Evolutionary conservation across 35 echinoderm and acorn worm genomes (phyloP).

Genomic region (Nesometra sesokonis): DNA sequence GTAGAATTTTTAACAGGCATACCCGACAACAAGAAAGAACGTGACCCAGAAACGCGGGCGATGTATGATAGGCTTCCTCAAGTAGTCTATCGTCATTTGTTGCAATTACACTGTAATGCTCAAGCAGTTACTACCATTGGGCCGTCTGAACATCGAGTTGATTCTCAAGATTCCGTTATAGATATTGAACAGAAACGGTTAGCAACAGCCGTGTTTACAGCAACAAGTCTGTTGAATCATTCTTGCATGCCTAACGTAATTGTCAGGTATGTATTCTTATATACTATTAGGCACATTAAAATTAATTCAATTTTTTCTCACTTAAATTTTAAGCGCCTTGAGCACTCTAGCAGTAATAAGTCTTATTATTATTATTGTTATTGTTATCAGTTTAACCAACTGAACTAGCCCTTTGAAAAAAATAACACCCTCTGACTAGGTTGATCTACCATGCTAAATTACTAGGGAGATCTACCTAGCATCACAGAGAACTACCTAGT

Average conservation of each 20-base stretch:
- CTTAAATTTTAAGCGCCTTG: too few species aligned
- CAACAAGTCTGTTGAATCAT: slow-evolving; percentile 82
- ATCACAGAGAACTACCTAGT: too few species aligned
- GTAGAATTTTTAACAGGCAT: too few species aligned
- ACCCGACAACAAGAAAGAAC: too few species aligned
- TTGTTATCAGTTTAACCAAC: neutral
- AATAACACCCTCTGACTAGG: too few species aligned
- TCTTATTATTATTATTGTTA: neutral
- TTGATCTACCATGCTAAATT: too few species aligned
- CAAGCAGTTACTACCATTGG: slow-evolving; percentile 60
- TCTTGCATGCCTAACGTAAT: slow-evolving; percentile 82
- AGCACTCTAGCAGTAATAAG: too few species aligned
- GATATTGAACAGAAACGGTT: slow-evolving; percentile 51
- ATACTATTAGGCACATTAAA: too few species aligned
- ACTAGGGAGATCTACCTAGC: too few species aligned
- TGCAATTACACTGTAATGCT: slow-evolving; percentile 59
- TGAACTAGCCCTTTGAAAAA: too few species aligned
- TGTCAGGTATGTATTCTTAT: slow-evolving; percentile 60
- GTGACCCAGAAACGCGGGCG: neutral
- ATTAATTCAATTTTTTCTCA: too few species aligned
- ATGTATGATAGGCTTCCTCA: neutral
- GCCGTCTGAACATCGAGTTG: neutral
- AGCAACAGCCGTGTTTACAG: slow-evolving; percentile 72
- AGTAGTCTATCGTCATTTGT: slow-evolving; percentile 18
- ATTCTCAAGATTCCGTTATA: neutral